Percentiles rank a stretch among this genome's conserved stretches.
phyloP scores from a whole-genome alignment of 2,797 vertebrate species.

The Neostethus bicornis region DNA sequence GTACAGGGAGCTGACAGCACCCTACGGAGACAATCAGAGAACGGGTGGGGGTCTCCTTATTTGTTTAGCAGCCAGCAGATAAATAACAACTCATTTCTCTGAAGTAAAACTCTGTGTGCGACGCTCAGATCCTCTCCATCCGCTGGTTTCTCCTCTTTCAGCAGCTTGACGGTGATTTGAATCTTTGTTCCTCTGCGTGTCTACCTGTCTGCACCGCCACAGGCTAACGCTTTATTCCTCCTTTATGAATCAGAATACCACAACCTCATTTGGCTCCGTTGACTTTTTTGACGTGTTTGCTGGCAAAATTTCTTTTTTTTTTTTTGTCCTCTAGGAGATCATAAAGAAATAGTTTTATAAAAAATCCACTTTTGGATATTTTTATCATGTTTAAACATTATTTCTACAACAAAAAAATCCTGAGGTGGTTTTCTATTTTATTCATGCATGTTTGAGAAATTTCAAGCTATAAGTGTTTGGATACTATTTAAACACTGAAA shows the following conservation, averaged over 20 bases:
- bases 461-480: too few species aligned
- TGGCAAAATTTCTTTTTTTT: slow-evolving; percentile 8
- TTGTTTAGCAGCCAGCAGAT: slow-evolving; percentile 74
- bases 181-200: slow-evolving; percentile 70
- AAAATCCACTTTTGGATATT: too few species aligned
- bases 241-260: slow-evolving; percentile 59
- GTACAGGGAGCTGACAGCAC: slow-evolving; percentile 73
- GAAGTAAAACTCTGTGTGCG: slow-evolving; percentile 67
- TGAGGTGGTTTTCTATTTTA: too few species aligned
- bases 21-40: slow-evolving; percentile 76
- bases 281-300: slow-evolving; percentile 35
- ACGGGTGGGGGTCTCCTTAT: slow-evolving; percentile 69
- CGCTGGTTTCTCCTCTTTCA: slow-evolving; percentile 57
- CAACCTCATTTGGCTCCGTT: slow-evolving; percentile 32
- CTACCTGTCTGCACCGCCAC: slow-evolving; percentile 76
- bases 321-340: slow-evolving; percentile 28
- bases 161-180: slow-evolving; percentile 75
- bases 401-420: too few species aligned
- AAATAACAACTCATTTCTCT: slow-evolving; percentile 74
- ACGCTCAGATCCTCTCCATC: slow-evolving; percentile 66
- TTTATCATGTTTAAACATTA: too few species aligned
- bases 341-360: slow-evolving; percentile 26
- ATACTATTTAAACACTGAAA: too few species aligned
- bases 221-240: slow-evolving; percentile 65
- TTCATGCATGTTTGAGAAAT: slow-evolving; percentile 13